phyloP scores from a whole-genome alignment of 2,888 invertebrate species.

The Acanthosepion lycidas region DNA sequence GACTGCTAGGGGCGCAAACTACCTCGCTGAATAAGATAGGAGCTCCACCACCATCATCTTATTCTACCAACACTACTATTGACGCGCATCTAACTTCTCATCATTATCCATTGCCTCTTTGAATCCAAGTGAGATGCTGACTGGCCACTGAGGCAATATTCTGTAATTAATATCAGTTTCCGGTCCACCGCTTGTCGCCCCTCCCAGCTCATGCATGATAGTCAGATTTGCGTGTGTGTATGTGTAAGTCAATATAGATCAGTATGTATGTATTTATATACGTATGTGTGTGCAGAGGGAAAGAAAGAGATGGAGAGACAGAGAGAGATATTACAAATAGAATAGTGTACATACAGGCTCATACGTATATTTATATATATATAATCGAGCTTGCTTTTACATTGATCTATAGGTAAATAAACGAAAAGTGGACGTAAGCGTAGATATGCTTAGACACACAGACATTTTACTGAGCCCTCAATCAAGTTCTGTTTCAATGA shows the following conservation, averaged over 20 bases:
- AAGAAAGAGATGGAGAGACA: no score
- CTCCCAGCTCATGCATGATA: neutral
- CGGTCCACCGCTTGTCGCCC: neutral
- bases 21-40: neutral
- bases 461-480: no score
- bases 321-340: no score
- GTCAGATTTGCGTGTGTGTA: neutral
- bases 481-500: no score
- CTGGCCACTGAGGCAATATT: conserved; percentile 22
- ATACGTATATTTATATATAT: neutral
- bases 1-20: neutral
- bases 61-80: neutral
- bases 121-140: neutral
- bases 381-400: neutral
- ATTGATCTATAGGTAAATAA: neutral
- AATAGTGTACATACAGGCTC: neutral
- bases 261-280: neutral
- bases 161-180: conserved; percentile 33
- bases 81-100: neutral
- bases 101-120: neutral
- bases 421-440: neutral
- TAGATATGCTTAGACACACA: no score
- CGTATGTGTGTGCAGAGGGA: neutral
- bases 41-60: neutral
- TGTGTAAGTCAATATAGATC: neutral